Evolutionary conservation across 1,140 invertebrate species (phyloP).

Genomic region (Sminthurides bifidus): DNA sequence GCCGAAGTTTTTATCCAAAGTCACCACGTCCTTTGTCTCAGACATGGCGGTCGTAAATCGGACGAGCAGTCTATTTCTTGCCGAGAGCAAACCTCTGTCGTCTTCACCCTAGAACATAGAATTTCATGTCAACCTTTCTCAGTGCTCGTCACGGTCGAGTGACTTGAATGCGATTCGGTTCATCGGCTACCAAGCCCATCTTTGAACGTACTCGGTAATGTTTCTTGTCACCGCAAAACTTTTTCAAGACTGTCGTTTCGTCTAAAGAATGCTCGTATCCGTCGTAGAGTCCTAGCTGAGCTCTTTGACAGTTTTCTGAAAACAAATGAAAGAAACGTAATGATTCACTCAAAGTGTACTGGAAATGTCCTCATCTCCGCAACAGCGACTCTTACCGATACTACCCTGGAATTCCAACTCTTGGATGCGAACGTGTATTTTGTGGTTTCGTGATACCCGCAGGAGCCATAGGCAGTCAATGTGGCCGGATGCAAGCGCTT

Average conservation of each 20-base stretch:
- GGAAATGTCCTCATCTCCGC: not conserved
- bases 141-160: too few species aligned
- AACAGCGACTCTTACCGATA: conserved; percentile 34
- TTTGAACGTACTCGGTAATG: conserved; percentile 27
- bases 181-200: too few species aligned
- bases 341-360: not conserved
- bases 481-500: not conserved
- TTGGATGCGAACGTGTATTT: conserved; percentile 38
- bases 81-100: conserved; percentile 34
- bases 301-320: conserved; percentile 30
- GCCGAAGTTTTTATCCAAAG: conserved; percentile 29
- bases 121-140: too few species aligned
- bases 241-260: conserved; percentile 20
- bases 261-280: conserved; percentile 27
- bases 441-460: conserved; percentile 35
- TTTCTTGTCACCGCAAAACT: conserved; percentile 28
- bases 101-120: conserved; percentile 25
- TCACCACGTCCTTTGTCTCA: conserved; percentile 16
- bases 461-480: conserved; percentile 39
- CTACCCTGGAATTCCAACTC: conserved; percentile 37
- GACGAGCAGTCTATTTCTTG: conserved; percentile 35
- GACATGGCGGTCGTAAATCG: conserved; percentile 29
- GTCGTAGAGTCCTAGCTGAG: conserved; percentile 27
- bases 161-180: too few species aligned
- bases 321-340: conserved; percentile 1